These are phyloP conservation scores for Papilio xuthus DNA, from an alignment of 1,140 invertebrate genomes.

Conservation along the genomic window DNA sequence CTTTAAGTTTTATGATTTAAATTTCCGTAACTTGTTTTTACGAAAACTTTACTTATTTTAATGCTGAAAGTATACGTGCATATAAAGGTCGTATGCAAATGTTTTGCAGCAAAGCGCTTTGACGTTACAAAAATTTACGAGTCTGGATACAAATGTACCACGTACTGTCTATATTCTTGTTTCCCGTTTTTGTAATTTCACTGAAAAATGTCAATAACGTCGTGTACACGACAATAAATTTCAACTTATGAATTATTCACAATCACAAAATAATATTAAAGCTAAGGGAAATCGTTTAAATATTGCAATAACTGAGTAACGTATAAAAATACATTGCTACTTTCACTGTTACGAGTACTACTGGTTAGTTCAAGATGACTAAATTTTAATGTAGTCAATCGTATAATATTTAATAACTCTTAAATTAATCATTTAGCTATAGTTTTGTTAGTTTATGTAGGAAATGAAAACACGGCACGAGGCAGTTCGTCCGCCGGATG, in stretches of 20 bases:
- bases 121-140: conserved; percentile 11
- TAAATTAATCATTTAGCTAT: neutral
- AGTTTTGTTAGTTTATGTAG: neutral
- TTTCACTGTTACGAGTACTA: too few species aligned
- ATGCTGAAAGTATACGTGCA: neutral
- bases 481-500: conserved; percentile 19
- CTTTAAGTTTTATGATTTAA: neutral
- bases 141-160: neutral
- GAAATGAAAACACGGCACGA: neutral
- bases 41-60: neutral
- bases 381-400: too few species aligned
- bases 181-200: neutral
- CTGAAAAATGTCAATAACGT: neutral
- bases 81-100: conserved; percentile 12
- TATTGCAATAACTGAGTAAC: too few species aligned
- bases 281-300: too few species aligned
- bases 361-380: too few species aligned
- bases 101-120: conserved; percentile 1
- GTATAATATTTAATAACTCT: neutral
- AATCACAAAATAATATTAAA: neutral
- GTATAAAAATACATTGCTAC: too few species aligned
- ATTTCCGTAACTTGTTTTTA: neutral
- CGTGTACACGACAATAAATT: neutral
- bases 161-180: neutral
- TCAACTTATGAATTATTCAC: neutral